Evolutionary conservation across 2,113 vertebrate genomes (phyloP).

Genomic region (Scytalopus superciliaris): DNA sequence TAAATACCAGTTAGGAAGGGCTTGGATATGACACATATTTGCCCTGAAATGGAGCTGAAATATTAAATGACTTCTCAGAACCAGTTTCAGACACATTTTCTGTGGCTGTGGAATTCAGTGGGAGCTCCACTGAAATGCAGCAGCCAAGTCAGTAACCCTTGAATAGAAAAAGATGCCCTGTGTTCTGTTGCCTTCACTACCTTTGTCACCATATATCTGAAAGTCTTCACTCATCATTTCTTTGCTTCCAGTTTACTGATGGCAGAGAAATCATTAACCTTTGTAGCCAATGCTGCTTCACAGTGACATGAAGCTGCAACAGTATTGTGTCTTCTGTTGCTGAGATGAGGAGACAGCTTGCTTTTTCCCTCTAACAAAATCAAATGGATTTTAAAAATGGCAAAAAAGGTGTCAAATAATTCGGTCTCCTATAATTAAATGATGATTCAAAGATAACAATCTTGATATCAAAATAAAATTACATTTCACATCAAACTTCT

Average conservation of each 20-base stretch:
- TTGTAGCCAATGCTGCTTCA: not conserved
- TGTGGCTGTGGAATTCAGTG: not conserved
- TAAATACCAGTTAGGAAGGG: not conserved
- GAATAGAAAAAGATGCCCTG: not conserved
- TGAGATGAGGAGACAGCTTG: not conserved
- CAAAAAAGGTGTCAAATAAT: not conserved
- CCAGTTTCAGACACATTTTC: not conserved
- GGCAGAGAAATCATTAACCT: not conserved
- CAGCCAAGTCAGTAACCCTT: not conserved
- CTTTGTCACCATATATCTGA: not conserved
- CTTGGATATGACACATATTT: not conserved
- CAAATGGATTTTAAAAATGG: not conserved
- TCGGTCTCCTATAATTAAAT: not conserved
- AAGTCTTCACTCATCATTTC: not conserved
- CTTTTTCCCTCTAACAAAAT: not conserved
- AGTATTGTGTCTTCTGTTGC: not conserved
- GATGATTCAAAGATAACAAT: not conserved
- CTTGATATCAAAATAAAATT: constrained; percentile 1
- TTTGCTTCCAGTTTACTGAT: not conserved
- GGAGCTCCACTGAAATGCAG: not conserved
- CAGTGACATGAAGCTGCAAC: not conserved
- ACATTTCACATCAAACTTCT: not conserved
- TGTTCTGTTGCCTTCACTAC: not conserved
- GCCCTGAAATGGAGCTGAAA: not conserved
- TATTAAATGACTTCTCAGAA: not conserved